Conservation (phyloP, 2,888 invertebrate genomes). For the Selenia dentaria region DNA sequence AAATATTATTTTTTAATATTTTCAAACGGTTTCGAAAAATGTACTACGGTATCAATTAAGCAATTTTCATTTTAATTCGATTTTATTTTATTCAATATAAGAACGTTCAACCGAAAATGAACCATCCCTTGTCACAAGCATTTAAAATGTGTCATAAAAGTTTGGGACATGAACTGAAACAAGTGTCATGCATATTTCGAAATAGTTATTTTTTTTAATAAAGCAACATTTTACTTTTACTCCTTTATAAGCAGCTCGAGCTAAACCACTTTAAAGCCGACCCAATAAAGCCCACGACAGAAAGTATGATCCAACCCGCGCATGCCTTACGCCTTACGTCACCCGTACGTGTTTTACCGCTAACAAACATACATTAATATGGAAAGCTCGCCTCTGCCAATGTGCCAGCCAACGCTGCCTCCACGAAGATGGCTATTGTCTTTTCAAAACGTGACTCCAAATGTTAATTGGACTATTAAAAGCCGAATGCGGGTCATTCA, state of each 20-base stretch:
- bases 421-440: conserved; percentile 84
- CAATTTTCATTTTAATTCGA: no score
- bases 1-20: no score
- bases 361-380: conserved; percentile 84
- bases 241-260: neutral
- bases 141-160: no score
- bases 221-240: neutral
- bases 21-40: no score
- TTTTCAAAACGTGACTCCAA: conserved; percentile 82
- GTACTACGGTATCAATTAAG: no score
- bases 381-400: conserved; percentile 78
- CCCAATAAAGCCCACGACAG: conserved; percentile 50
- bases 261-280: conserved; percentile 14
- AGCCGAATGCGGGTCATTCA: conserved; percentile 83
- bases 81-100: no score
- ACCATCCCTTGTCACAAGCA: no score
- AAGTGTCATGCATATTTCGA: no score
- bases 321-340: conserved; percentile 73
- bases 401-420: conserved; percentile 80
- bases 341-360: conserved; percentile 80
- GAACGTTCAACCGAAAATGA: no score
- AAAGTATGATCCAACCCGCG: conserved; percentile 59
- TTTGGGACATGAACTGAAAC: no score
- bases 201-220: neutral
- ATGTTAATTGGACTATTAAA: conserved; percentile 84